These are phyloP conservation scores for Hypotaenidia okinawae DNA, from an alignment of 2,797 vertebrate genomes.

Conservation along the genomic window DNA sequence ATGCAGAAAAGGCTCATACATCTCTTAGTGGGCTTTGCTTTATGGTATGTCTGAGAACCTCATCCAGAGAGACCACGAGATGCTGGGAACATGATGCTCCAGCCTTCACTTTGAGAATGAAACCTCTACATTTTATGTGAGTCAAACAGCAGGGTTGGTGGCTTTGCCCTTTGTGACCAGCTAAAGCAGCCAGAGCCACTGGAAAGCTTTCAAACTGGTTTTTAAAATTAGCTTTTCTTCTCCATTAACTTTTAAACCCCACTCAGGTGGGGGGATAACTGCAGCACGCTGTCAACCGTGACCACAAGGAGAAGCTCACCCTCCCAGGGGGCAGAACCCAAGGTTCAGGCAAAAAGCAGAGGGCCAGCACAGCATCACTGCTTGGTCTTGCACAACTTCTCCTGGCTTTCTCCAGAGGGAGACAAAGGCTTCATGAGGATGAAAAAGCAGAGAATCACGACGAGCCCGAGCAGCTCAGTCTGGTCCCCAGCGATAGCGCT, in stretches of 20 bases:
- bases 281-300: neutral
- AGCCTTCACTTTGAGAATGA: neutral
- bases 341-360: neutral
- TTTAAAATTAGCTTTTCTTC: neutral
- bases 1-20: neutral
- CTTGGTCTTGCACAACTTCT: neutral
- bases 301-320: neutral
- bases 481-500: rapidly evolving
- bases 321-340: neutral
- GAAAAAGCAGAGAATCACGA: neutral
- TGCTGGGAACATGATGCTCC: neutral
- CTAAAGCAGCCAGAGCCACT: neutral
- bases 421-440: rapidly evolving
- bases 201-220: neutral
- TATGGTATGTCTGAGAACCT: neutral
- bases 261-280: neutral
- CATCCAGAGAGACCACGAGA: neutral
- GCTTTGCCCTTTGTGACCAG: neutral
- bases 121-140: neutral
- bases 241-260: neutral
- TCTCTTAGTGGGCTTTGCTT: neutral
- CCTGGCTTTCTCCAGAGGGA: neutral
- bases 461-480: neutral
- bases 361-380: neutral
- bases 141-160: neutral